Conservation (phyloP, 2,113 vertebrate genomes). For the Synodontis membranacea region DNA sequence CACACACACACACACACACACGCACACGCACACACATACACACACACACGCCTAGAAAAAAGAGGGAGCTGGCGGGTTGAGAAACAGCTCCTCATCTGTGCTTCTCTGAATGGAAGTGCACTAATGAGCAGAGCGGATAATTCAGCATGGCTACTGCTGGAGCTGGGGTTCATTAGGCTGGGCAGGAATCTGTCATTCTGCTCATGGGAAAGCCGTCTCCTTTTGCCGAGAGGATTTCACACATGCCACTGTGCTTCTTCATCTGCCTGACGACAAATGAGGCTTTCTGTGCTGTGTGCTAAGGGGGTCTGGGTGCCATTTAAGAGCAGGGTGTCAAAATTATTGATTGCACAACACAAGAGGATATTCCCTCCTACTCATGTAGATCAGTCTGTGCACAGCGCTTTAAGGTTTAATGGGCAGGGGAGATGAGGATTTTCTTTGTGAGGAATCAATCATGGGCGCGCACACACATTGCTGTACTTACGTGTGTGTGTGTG, state of each 20-base stretch:
- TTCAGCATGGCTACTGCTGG: slow-evolving; percentile 43
- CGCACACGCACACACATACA: not conserved
- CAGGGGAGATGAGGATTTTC: not conserved
- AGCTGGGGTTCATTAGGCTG: slow-evolving; percentile 57
- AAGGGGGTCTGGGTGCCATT: slow-evolving; percentile 12
- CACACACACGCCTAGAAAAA: slow-evolving; percentile 7
- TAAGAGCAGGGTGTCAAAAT: slow-evolving; percentile 45
- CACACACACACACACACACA: slow-evolving; percentile 4
- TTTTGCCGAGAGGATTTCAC: slow-evolving; percentile 9
- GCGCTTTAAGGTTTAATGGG: not conserved
- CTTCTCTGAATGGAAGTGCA: slow-evolving; percentile 45
- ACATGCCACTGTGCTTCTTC: slow-evolving; percentile 34
- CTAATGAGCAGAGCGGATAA: slow-evolving; percentile 62
- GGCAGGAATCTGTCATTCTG: slow-evolving; percentile 53
- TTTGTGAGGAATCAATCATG: not conserved
- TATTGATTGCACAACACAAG: slow-evolving; percentile 46
- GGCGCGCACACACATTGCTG: not conserved
- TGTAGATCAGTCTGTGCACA: slow-evolving; percentile 41
- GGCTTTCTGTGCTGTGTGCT: slow-evolving; percentile 37
- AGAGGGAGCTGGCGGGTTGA: not conserved
- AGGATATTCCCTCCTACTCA: slow-evolving; percentile 42
- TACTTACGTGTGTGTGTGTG: no score
- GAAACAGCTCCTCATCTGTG: slow-evolving; percentile 43
- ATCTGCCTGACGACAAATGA: slow-evolving; percentile 47
- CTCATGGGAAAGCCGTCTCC: slow-evolving; percentile 53